A percentile compares a stretch with the other conserved stretches of the same genome.
These are phyloP conservation scores for Conomelus anceps DNA, from an alignment of 2,888 invertebrate genomes.

Conservation along the genomic window DNA sequence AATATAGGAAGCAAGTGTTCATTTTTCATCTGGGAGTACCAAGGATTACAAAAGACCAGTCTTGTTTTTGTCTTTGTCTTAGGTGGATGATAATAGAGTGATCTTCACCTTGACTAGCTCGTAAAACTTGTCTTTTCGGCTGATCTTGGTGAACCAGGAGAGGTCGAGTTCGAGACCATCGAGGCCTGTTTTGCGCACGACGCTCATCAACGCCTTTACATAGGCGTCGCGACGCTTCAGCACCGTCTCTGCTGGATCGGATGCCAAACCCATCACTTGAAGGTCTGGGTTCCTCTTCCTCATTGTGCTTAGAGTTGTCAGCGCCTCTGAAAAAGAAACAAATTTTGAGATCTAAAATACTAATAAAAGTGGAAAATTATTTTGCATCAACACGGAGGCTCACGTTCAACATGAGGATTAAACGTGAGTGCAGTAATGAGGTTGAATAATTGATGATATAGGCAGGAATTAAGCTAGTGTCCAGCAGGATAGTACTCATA, in stretches of 20 bases:
- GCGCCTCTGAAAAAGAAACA: constrained; percentile 24
- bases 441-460: no score
- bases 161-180: constrained; percentile 35
- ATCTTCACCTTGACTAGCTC: constrained; percentile 53
- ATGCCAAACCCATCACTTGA: constrained; percentile 44
- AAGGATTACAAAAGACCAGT: no score
- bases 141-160: constrained; percentile 26
- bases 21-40: no score
- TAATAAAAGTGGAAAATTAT: no score
- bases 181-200: constrained; percentile 28
- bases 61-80: no score
- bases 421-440: no score
- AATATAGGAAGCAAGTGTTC: no score
- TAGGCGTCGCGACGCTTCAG: constrained; percentile 20
- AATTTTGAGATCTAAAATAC: neutral
- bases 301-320: constrained; percentile 42
- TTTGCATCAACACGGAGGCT: no score
- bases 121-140: constrained; percentile 37
- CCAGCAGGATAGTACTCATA: no score
- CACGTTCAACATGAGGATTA: no score
- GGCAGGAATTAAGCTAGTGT: no score
- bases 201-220: constrained; percentile 23
- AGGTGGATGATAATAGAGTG: no score
- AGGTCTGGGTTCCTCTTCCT: constrained; percentile 47
- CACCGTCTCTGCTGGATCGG: constrained; percentile 22